Conservation (phyloP, 2,888 invertebrate genomes). For the Drosophila acutilabella region DNA sequence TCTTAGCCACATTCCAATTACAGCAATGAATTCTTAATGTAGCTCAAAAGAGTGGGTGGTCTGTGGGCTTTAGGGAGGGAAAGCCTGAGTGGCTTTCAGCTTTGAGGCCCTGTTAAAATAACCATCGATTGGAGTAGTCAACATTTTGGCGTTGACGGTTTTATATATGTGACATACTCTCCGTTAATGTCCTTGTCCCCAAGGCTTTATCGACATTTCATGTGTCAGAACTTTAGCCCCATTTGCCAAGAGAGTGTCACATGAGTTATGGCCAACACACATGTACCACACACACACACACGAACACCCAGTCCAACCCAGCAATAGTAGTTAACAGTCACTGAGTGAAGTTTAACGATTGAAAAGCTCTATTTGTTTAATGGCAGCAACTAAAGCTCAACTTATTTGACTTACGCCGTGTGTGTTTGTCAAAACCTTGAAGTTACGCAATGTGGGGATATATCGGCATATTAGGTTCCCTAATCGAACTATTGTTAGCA, state of each 20-base stretch:
- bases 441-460: neutral
- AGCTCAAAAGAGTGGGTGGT: neutral
- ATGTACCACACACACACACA: neutral
- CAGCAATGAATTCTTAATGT: slow-evolving; percentile 48
- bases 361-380: slow-evolving; percentile 24
- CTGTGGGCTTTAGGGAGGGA: no score
- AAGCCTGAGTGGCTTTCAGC: neutral
- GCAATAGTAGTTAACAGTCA: slow-evolving; percentile 10
- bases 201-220: slow-evolving; percentile 25
- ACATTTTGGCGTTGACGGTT: slow-evolving; percentile 51
- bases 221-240: slow-evolving; percentile 27
- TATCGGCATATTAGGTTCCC: slow-evolving; percentile 1
- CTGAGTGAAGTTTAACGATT: slow-evolving; percentile 9
- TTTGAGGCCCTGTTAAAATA: slow-evolving; percentile 44
- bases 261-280: slow-evolving; percentile 17
- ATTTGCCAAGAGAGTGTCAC: slow-evolving; percentile 33
- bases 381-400: slow-evolving; percentile 24
- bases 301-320: neutral
- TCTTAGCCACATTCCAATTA: slow-evolving; percentile 43
- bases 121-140: slow-evolving; percentile 68
- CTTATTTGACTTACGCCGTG: slow-evolving; percentile 22
- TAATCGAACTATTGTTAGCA: slow-evolving; percentile 1
- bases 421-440: slow-evolving; percentile 1
- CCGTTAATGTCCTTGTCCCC: slow-evolving; percentile 43
- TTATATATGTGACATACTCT: slow-evolving; percentile 9